Conservation (phyloP, 2,113 vertebrate genomes). For the Saguinus imperator region DNA sequence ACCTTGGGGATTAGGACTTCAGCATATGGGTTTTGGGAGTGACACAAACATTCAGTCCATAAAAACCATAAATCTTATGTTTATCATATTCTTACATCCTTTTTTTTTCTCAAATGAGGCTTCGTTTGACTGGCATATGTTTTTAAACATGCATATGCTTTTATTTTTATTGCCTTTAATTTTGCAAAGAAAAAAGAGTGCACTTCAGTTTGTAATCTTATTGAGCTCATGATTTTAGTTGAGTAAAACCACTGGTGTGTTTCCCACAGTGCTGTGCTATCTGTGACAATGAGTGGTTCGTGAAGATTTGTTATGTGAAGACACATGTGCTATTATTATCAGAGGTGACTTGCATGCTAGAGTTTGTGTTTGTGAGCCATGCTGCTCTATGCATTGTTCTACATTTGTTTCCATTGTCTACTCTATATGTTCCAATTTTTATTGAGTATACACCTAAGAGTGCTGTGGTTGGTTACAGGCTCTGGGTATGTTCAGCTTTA, state of each 20-base stretch:
- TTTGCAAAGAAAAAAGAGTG: not conserved
- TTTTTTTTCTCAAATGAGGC: not conserved
- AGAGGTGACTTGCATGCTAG: not conserved
- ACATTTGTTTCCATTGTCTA: not conserved
- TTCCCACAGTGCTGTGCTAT: accelerated
- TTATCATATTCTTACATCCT: not conserved
- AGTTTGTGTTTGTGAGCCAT: not conserved
- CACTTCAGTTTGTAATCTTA: accelerated
- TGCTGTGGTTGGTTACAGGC: accelerated
- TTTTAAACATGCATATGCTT: not conserved
- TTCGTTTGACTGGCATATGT: accelerated
- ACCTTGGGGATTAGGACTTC: not conserved
- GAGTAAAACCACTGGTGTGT: accelerated
- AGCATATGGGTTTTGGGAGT: not conserved
- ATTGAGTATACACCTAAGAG: accelerated
- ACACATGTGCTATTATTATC: not conserved
- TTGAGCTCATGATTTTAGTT: not conserved
- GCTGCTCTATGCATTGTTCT: not conserved
- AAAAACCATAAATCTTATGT: not conserved
- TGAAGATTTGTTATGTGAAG: not conserved
- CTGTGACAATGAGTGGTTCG: accelerated
- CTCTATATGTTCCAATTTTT: not conserved
- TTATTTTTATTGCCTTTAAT: not conserved
- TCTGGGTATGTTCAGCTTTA: no score
- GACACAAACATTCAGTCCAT: not conserved